These are phyloP conservation scores for Stenoptilia bipunctidactyla DNA, from an alignment of 2,888 invertebrate genomes.

Conservation along the genomic window DNA sequence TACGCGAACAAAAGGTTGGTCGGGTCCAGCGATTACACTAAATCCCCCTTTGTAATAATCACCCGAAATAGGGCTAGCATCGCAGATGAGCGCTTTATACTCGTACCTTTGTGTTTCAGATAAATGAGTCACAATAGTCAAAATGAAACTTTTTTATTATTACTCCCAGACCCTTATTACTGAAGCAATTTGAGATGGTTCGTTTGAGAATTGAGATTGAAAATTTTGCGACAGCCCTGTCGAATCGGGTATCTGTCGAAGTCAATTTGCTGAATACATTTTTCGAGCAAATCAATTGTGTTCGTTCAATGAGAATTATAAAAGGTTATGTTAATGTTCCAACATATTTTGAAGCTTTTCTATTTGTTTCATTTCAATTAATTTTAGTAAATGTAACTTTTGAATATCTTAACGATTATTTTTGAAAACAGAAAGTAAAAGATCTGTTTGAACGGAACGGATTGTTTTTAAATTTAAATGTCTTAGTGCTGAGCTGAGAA, in stretches of 20 bases:
- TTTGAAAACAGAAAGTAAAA: constrained; percentile 14
- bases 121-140: constrained; percentile 36
- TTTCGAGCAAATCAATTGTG: constrained; percentile 8
- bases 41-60: constrained; percentile 20
- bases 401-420: background rate
- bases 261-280: constrained; percentile 1
- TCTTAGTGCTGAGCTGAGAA: constrained; percentile 14
- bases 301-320: constrained; percentile 1
- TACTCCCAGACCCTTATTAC: constrained; percentile 45
- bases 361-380: no score
- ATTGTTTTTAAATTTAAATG: constrained; percentile 36
- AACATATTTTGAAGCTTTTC: no score
- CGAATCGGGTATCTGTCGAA: background rate
- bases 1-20: constrained; percentile 39
- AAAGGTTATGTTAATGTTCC: background rate
- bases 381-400: no score
- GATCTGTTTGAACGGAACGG: constrained; percentile 17
- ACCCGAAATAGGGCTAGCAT: constrained; percentile 13
- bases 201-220: constrained; percentile 45
- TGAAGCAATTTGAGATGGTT: constrained; percentile 47
- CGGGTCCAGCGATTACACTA: constrained; percentile 27
- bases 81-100: constrained; percentile 35
- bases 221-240: constrained; percentile 32
- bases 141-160: constrained; percentile 38
- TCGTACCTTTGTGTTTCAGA: constrained; percentile 34